phyloP scores from a whole-genome alignment of 1,140 invertebrate genomes.

The Drosophila orosa region DNA sequence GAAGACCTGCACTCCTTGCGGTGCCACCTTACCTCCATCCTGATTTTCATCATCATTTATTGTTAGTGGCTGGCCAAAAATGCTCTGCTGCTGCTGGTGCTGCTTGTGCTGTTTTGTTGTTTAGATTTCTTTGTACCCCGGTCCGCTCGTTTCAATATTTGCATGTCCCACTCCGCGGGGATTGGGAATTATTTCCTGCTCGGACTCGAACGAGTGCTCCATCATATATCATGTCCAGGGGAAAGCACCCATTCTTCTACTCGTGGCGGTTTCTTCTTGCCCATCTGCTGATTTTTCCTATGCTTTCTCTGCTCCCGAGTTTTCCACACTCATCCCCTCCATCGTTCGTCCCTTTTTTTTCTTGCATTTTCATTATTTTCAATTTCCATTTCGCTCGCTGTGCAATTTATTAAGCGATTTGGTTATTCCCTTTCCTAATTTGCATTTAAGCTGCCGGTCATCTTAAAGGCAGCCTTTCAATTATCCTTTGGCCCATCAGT shows the following conservation, averaged over 20 bases:
- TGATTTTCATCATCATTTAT: conserved; percentile 64
- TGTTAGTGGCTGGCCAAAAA: conserved; percentile 67
- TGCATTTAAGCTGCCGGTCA: conserved; percentile 49
- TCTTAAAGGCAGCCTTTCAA: conserved; percentile 45
- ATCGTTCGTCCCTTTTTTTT: conserved; percentile 27
- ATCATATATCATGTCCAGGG: conserved; percentile 80
- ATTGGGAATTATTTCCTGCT: conserved; percentile 79
- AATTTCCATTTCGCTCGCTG: conserved; percentile 67
- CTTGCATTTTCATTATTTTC: conserved; percentile 82
- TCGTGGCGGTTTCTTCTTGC: not conserved
- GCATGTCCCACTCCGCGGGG: conserved; percentile 45
- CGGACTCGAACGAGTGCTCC: conserved; percentile 21
- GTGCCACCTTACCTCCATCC: conserved; percentile 25
- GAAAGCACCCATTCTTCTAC: conserved; percentile 23
- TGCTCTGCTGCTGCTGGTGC: conserved; percentile 17
- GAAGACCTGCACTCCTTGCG: conserved; percentile 28
- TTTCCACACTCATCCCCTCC: not conserved
- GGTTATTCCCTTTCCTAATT: conserved; percentile 17
- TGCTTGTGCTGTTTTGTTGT: conserved; percentile 62
- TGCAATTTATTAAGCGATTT: conserved; percentile 67
- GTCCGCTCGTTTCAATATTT: conserved; percentile 75
- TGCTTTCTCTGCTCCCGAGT: not conserved
- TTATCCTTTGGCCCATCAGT: conserved; percentile 26
- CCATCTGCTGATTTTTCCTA: not conserved
- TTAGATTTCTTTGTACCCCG: conserved; percentile 76